Conservation (phyloP, 2,797 vertebrate species). For the Lates japonicus region DNA sequence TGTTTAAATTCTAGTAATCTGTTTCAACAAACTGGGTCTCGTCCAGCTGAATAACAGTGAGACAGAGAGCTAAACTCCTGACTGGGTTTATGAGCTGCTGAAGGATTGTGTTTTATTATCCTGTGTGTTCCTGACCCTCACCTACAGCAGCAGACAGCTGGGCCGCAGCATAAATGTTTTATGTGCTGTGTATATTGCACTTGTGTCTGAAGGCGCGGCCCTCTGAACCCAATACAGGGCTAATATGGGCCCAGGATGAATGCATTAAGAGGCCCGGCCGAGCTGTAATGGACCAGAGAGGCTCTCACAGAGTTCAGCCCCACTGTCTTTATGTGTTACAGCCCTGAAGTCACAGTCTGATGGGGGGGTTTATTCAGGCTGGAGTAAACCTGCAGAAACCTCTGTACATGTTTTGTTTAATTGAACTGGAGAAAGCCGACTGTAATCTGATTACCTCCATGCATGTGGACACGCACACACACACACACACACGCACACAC, state of each 20-base stretch:
- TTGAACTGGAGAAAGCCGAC: no score
- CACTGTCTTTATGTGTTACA: constrained; percentile 60
- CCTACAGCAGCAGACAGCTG: constrained; percentile 44
- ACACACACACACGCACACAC: not conserved
- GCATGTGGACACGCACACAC: not conserved
- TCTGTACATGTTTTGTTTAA: no score
- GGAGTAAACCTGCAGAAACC: no score
- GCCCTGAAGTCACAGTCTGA: constrained; percentile 59
- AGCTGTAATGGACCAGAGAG: constrained; percentile 48
- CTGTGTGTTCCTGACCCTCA: constrained; percentile 40
- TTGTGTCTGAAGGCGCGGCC: constrained; percentile 47
- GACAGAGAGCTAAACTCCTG: constrained; percentile 12
- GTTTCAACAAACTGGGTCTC: not conserved
- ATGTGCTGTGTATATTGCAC: constrained; percentile 59
- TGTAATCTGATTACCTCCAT: no score
- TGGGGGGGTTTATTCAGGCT: no score
- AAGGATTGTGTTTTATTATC: constrained; percentile 50
- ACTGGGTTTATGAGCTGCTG: constrained; percentile 42
- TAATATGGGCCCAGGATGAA: constrained; percentile 38
- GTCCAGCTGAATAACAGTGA: not conserved
- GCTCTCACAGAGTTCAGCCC: constrained; percentile 40
- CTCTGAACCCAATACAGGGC: constrained; percentile 55
- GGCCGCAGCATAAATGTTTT: constrained; percentile 51
- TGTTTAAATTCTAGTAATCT: no score
- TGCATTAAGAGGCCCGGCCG: constrained; percentile 40